phyloP scores from a whole-genome alignment of 2,113 vertebrate genomes.

The Ahaetulla prasina region DNA sequence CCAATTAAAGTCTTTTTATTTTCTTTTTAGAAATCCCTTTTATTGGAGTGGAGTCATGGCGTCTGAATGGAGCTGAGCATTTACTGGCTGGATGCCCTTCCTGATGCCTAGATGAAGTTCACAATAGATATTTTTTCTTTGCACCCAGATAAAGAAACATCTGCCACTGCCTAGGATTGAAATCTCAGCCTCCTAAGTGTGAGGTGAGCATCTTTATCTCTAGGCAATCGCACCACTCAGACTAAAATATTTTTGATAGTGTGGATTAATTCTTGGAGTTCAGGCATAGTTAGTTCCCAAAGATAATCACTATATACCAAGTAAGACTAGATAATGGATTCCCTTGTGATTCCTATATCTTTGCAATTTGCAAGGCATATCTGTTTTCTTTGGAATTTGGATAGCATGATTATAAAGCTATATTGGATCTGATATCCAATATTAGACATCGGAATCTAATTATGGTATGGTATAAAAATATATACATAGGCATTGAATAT shows the following conservation, averaged over 20 bases:
- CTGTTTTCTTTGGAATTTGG: neutral
- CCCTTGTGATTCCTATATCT: neutral
- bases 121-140: neutral
- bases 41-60: neutral
- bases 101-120: neutral
- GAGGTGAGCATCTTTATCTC: neutral
- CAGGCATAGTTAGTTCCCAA: neutral
- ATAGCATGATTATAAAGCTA: neutral
- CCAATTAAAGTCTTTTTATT: neutral
- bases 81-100: neutral
- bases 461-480: neutral
- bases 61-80: neutral
- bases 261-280: neutral
- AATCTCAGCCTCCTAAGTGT: neutral
- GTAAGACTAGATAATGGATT: neutral
- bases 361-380: neutral
- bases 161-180: neutral
- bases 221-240: neutral
- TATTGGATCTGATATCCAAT: neutral
- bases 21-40: neutral
- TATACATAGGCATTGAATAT: neutral
- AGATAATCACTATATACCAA: neutral
- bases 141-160: neutral
- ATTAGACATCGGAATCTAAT: neutral
- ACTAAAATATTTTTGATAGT: neutral